Percentiles rank a stretch among this genome's conserved stretches.
Conservation (phyloP, 2,888 invertebrate species). For the Agrilus mali region DNA sequence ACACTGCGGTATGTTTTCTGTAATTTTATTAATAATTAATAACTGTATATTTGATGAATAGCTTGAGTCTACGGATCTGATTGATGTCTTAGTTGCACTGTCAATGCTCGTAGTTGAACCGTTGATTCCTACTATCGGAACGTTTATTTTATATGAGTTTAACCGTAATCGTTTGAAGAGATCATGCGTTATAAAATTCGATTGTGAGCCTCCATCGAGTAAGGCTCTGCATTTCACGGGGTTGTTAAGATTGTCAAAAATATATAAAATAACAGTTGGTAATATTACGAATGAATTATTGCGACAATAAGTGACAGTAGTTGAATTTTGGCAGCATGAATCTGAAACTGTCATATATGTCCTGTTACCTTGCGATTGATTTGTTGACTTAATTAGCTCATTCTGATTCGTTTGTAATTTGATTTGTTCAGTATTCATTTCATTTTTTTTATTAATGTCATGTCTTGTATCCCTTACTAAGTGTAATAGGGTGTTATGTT, state of each 20-base stretch:
- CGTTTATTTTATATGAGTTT: neutral
- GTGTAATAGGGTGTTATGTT: too few relatives aligned
- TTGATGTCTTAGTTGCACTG: neutral
- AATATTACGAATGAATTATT: neutral
- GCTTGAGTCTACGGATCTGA: neutral
- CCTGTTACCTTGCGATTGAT: too few relatives aligned
- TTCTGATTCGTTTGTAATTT: too few relatives aligned
- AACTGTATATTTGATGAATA: neutral
- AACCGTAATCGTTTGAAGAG: neutral
- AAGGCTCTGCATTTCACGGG: neutral
- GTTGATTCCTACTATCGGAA: neutral
- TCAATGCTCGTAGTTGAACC: neutral
- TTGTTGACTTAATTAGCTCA: too few relatives aligned
- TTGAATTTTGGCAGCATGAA: too few relatives aligned
- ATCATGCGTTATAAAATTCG: constrained; percentile 2
- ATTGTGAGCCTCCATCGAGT: constrained; percentile 2
- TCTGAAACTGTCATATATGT: too few relatives aligned
- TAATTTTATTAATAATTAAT: constrained; percentile 1
- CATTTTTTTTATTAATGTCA: too few relatives aligned
- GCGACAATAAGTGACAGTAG: too few relatives aligned
- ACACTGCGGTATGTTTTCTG: neutral
- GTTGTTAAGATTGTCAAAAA: neutral
- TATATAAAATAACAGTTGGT: neutral
- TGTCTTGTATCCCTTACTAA: too few relatives aligned
- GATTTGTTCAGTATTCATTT: too few relatives aligned